These are phyloP conservation scores for Drosophila serrata DNA, from an alignment of 1,140 invertebrate genomes.

Conservation along the genomic window DNA sequence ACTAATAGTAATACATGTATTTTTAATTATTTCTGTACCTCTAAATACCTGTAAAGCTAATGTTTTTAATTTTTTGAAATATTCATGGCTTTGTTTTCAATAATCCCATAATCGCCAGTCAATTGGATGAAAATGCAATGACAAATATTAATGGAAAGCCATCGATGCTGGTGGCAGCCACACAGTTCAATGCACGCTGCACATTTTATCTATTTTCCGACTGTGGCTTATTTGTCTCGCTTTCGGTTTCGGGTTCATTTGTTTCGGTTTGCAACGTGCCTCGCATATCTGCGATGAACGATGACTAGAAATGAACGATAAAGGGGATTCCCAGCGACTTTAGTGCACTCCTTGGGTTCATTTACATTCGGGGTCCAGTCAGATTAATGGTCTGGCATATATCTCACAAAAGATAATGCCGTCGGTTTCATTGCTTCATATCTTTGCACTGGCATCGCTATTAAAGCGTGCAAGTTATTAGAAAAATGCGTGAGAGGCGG, in stretches of 20 bases:
- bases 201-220: constrained; percentile 17
- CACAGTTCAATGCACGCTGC: constrained; percentile 50
- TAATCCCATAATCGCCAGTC: constrained; percentile 12
- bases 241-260: constrained; percentile 17
- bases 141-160: constrained; percentile 12
- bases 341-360: constrained; percentile 19
- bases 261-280: constrained; percentile 35
- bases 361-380: constrained; percentile 31
- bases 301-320: neutral
- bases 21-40: neutral
- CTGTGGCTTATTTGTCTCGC: constrained; percentile 18
- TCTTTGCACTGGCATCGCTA: constrained; percentile 42
- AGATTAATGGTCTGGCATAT: constrained; percentile 53
- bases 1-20: neutral
- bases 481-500: constrained; percentile 58
- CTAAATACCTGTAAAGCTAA: neutral
- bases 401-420: constrained; percentile 25
- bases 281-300: constrained; percentile 28
- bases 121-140: constrained; percentile 10
- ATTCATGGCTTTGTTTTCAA: neutral
- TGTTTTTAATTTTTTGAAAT: constrained; percentile 3
- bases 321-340: neutral
- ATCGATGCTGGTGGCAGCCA: neutral
- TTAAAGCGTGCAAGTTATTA: constrained; percentile 65
- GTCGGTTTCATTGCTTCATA: constrained; percentile 32